Evolutionary conservation across 1,140 invertebrate species (phyloP).

Genomic region (Drosophila orosa): DNA sequence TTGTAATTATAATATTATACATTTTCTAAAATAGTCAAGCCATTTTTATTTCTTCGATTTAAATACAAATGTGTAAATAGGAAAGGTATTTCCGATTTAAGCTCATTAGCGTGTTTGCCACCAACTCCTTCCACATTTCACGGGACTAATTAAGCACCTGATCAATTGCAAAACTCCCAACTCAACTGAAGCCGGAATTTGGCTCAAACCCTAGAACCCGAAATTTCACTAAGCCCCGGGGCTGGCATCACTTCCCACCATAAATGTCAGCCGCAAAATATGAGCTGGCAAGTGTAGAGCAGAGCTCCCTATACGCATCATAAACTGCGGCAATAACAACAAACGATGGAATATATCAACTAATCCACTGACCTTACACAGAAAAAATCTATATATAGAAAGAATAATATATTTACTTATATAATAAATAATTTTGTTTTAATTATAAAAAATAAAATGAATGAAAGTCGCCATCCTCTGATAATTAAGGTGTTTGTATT

Average conservation of each 20-base stretch:
- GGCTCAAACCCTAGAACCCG: slow-evolving; percentile 2
- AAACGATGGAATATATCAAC: slow-evolving; percentile 65
- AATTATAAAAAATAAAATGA: not conserved
- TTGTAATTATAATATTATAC: not conserved
- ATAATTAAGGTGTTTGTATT: too few relatives aligned
- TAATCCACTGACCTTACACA: slow-evolving; percentile 59
- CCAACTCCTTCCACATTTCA: not conserved
- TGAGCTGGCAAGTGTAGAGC: slow-evolving; percentile 70
- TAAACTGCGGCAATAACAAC: slow-evolving; percentile 75
- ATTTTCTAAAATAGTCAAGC: not conserved
- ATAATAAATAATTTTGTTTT: too few relatives aligned
- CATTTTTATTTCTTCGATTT: not conserved
- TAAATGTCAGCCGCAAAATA: slow-evolving; percentile 76
- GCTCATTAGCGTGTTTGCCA: slow-evolving; percentile 37
- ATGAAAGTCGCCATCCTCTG: not conserved
- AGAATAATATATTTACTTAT: too few relatives aligned
- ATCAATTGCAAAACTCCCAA: slow-evolving; percentile 14
- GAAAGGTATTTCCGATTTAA: slow-evolving; percentile 1
- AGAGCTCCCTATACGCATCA: slow-evolving; percentile 65
- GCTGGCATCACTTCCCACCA: slow-evolving; percentile 72
- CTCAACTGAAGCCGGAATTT: not conserved
- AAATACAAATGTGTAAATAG: not conserved
- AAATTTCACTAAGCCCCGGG: slow-evolving; percentile 23
- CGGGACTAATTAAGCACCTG: slow-evolving; percentile 63
- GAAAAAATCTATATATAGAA: not conserved